Percentiles rank a stretch among this genome's conserved stretches.
Conservation (phyloP, 2,888 invertebrate genomes). For the Nineta flava region DNA sequence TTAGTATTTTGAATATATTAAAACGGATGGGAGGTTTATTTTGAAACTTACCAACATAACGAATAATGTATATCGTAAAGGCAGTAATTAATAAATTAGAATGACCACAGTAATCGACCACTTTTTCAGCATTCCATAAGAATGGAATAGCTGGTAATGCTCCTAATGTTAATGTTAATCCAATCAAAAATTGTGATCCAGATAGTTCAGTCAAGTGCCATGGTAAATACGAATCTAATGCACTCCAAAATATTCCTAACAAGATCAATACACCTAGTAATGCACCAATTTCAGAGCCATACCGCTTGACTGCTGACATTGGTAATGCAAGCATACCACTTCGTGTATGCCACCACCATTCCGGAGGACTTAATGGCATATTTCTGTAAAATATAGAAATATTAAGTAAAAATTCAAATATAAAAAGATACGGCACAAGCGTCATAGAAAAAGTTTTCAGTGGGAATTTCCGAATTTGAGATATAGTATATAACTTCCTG, state of each 20-base stretch:
- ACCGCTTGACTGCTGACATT: slow-evolving; percentile 62
- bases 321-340: slow-evolving; percentile 61
- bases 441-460: background rate
- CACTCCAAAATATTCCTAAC: slow-evolving; percentile 65
- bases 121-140: slow-evolving; percentile 61
- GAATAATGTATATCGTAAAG: slow-evolving; percentile 64
- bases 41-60: slow-evolving; percentile 43
- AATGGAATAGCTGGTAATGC: slow-evolving; percentile 54
- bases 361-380: slow-evolving; percentile 67
- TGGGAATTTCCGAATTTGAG: background rate
- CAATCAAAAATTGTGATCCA: slow-evolving; percentile 40
- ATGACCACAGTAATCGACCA: slow-evolving; percentile 71
- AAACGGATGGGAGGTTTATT: background rate
- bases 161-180: slow-evolving; percentile 48
- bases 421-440: background rate
- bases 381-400: slow-evolving; percentile 26
- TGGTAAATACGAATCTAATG: slow-evolving; percentile 60
- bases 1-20: background rate
- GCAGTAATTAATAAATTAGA: slow-evolving; percentile 69
- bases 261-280: slow-evolving; percentile 50
- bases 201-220: slow-evolving; percentile 45
- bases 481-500: too few species aligned
- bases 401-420: background rate
- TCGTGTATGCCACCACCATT: slow-evolving; percentile 79
- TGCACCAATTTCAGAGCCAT: slow-evolving; percentile 56